Percentiles rank a stretch among this genome's conserved stretches.
Evolutionary conservation across 2,888 invertebrate species (phyloP).

Genomic region (Phania funesta): DNA sequence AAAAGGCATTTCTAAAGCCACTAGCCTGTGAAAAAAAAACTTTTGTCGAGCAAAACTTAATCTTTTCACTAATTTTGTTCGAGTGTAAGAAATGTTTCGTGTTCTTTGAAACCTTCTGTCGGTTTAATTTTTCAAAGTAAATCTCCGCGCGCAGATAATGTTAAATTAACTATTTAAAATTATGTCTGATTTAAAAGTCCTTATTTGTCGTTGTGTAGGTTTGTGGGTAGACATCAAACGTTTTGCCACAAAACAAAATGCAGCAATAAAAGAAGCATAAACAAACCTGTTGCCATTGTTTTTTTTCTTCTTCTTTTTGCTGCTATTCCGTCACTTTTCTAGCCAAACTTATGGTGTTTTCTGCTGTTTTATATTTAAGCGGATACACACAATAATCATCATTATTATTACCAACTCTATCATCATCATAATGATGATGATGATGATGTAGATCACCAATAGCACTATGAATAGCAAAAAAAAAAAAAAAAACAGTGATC

Average conservation of each 20-base stretch:
- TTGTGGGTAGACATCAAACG: slow-evolving; percentile 52
- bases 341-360: slow-evolving; percentile 42
- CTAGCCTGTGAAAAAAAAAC: no score
- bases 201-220: slow-evolving; percentile 54
- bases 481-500: slow-evolving; percentile 49
- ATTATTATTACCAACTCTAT: slow-evolving; percentile 21
- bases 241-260: slow-evolving; percentile 29
- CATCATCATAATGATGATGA: slow-evolving; percentile 20
- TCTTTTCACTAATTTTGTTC: neutral
- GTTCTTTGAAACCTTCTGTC: neutral
- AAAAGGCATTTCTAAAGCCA: no score
- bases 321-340: slow-evolving; percentile 49
- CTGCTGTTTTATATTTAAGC: slow-evolving; percentile 40
- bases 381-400: slow-evolving; percentile 42
- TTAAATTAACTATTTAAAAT: slow-evolving; percentile 53
- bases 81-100: neutral
- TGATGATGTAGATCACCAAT: slow-evolving; percentile 13
- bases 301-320: neutral
- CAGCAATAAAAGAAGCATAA: slow-evolving; percentile 20
- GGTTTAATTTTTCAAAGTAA: slow-evolving; percentile 10
- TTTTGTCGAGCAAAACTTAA: no score
- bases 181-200: slow-evolving; percentile 44
- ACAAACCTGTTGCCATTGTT: slow-evolving; percentile 51
- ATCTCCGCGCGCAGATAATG: slow-evolving; percentile 30
- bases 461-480: slow-evolving; percentile 8